Percentiles rank a stretch among this genome's conserved stretches.
Evolutionary conservation across 2,888 invertebrate species (phyloP).

Genomic region (Pediacus dermestoides): DNA sequence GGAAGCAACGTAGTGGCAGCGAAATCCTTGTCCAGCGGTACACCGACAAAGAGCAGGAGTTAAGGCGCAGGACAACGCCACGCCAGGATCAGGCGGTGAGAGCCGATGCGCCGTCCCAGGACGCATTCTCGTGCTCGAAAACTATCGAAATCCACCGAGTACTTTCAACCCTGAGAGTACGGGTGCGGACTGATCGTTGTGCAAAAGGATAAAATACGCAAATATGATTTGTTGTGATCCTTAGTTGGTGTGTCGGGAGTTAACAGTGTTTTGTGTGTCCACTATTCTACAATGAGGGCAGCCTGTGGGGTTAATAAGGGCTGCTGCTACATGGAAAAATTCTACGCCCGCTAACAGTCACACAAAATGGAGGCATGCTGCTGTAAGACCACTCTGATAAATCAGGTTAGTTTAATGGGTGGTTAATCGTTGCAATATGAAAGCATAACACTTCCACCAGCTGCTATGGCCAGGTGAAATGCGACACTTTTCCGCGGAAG

Average conservation of each 20-base stretch:
- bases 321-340: slow-evolving; percentile 25
- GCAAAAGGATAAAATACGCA: slow-evolving; percentile 7
- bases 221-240: slow-evolving; percentile 33
- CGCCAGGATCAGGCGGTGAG: slow-evolving; percentile 5
- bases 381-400: slow-evolving; percentile 46
- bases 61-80: neutral
- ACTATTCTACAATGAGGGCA: slow-evolving; percentile 22
- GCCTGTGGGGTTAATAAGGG: slow-evolving; percentile 19
- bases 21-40: too few relatives aligned
- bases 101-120: slow-evolving; percentile 2
- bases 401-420: slow-evolving; percentile 42
- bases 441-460: too few relatives aligned
- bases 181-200: slow-evolving; percentile 42
- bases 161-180: slow-evolving; percentile 40
- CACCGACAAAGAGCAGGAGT: too few relatives aligned
- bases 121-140: slow-evolving; percentile 19
- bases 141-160: slow-evolving; percentile 15
- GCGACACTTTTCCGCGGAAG: too few relatives aligned
- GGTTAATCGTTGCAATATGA: slow-evolving; percentile 1
- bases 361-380: slow-evolving; percentile 41
- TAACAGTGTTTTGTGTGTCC: slow-evolving; percentile 1
- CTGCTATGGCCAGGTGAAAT: too few relatives aligned
- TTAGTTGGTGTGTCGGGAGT: slow-evolving; percentile 9
- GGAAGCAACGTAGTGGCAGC: too few relatives aligned
- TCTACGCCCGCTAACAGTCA: slow-evolving; percentile 30